Conservation (phyloP, 1,140 invertebrate genomes). For the Calosoma granatense region DNA sequence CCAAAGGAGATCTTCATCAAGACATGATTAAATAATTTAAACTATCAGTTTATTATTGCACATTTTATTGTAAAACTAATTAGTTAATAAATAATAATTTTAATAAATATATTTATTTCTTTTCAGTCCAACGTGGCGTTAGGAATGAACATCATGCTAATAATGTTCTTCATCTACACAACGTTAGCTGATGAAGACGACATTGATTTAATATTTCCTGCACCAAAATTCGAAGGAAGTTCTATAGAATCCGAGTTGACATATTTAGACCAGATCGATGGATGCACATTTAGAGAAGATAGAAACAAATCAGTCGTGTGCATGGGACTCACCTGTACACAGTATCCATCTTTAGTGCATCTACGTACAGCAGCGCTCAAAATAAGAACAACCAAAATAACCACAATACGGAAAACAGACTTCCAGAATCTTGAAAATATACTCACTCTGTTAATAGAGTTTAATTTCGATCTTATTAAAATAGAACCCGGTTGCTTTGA, state of each 20-base stretch:
- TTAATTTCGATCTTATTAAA: background rate
- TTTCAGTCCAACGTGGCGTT: too few species aligned
- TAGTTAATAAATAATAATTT: too few species aligned
- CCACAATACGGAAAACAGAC: background rate
- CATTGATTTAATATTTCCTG: background rate
- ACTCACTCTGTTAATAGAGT: background rate
- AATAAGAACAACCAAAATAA: background rate
- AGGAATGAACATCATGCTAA: background rate
- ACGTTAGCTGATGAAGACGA: background rate
- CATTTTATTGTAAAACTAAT: too few species aligned
- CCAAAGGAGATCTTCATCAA: too few species aligned
- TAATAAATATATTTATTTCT: background rate
- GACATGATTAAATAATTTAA: too few species aligned
- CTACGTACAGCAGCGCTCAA: background rate
- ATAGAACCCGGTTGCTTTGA: conserved; percentile 23
- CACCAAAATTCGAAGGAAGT: background rate
- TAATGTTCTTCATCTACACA: background rate
- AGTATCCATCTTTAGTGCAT: background rate
- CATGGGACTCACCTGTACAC: background rate
- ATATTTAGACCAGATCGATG: background rate
- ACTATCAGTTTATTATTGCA: too few species aligned
- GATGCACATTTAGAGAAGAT: background rate
- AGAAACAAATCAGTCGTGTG: background rate
- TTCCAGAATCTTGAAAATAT: background rate
- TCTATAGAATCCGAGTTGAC: background rate